These are phyloP conservation scores for Cryptocheilus praepositus DNA, from an alignment of 2,888 invertebrate species.

Conservation along the genomic window DNA sequence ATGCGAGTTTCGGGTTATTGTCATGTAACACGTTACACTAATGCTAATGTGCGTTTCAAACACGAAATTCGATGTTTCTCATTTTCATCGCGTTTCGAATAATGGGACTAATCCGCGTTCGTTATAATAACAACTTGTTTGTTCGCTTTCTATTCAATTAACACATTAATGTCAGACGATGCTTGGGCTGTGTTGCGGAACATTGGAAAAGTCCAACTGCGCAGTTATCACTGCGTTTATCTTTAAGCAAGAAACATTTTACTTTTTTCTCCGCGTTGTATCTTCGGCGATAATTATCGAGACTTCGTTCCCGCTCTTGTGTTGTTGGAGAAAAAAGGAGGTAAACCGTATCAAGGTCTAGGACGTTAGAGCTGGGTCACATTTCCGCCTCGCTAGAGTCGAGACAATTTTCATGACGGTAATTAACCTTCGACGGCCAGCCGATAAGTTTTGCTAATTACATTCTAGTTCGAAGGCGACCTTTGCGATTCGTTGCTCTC, in stretches of 20 bases:
- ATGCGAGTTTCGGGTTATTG: too few species aligned
- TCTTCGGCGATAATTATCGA: conserved; percentile 22
- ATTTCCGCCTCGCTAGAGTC: conserved; percentile 21
- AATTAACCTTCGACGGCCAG: conserved; percentile 26
- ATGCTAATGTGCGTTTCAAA: too few species aligned
- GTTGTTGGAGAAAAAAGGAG: conserved; percentile 15
- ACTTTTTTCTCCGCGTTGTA: conserved; percentile 16
- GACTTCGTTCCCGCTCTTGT: conserved; percentile 15
- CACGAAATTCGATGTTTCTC: too few species aligned
- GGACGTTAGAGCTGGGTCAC: conserved; percentile 24
- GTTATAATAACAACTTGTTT: too few species aligned
- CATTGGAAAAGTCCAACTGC: conserved; percentile 7
- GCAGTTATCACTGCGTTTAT: conserved; percentile 11
- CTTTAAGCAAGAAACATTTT: conserved; percentile 14
- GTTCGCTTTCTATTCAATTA: too few species aligned
- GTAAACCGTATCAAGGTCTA: conserved; percentile 24
- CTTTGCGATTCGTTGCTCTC: neutral
- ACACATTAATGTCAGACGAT: too few species aligned
- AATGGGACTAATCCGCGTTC: too few species aligned
- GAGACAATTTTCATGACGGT: conserved; percentile 22
- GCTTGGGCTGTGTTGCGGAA: too few species aligned
- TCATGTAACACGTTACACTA: too few species aligned
- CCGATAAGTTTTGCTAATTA: conserved; percentile 27
- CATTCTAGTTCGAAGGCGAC: conserved; percentile 10
- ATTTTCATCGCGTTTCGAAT: too few species aligned